Base-by-base conservation (phyloP, 2,888 invertebrate species). In the Nezara viridula region DNA sequence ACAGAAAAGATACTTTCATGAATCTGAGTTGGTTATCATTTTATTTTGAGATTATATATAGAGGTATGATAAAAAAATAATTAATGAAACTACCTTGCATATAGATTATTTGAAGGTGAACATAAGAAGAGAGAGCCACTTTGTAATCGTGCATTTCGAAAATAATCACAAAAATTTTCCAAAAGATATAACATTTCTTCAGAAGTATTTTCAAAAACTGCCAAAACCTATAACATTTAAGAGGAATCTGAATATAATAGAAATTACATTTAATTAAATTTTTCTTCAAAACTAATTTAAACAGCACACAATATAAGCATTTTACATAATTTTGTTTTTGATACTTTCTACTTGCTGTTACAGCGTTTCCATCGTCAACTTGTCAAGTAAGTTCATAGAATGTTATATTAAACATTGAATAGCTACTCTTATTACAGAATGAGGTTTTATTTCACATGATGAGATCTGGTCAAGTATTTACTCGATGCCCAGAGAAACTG, bases 131-230 rank as follows among this genome's bases (percentile, higher is more conserved):
- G 97, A 5, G 96, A 96, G 92, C 97, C 97, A 1, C 95, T 95
- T 92, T 96, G 95, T 87, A 97, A 94, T 92, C 96, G 95, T 0
- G 97, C 97, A 94, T 98, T 98, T 91, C 98, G 95, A 93, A 99
- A 98, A 92, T 96, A 95, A 93, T 99, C 98, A 92, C 97, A 97
- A 92, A 97, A 98, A 92, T 97, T 96, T 93, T 98, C 98, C 92
- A 98, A 97, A 85, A 98, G 93, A 90, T 96, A 94, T 89, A 98
- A 93, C 86, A 99, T 93, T 60, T 97, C 95, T 89, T 96, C 95
- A 0, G 98, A 98, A 4, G 97, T 97, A 92, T 98, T 98, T 92
- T 98, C 97, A 92, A 96, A 98, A 9, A 98, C 96, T 89, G 97
- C 97, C 85, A 98, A 92, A 89, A 99, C 91, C 91, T 92, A 85